phyloP scores from a whole-genome alignment of 2,113 vertebrate genomes.

The Chascanopsetta lugubris region DNA sequence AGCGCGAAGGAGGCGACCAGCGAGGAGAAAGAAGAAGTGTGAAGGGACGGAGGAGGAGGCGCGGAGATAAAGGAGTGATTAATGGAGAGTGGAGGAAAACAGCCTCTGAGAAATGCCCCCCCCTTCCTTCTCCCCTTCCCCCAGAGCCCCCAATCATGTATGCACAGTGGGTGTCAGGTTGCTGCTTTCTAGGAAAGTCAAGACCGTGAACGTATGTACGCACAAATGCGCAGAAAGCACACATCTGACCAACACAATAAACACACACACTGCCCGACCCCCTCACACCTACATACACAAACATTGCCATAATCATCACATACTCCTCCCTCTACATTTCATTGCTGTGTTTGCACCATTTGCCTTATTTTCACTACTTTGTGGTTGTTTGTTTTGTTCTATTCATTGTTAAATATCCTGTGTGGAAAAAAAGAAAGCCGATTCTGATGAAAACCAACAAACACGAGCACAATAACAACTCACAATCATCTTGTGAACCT shows the following conservation, averaged over 20 bases:
- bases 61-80: constrained; percentile 23
- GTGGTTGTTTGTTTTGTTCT: no score
- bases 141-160: constrained; percentile 16
- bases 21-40: constrained; percentile 1
- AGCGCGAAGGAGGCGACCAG: constrained; percentile 5
- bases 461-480: constrained; percentile 13
- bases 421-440: no score
- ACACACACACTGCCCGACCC: no score
- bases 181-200: constrained; percentile 33
- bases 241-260: constrained; percentile 7
- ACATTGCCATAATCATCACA: no score
- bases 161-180: constrained; percentile 46
- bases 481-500: neutral
- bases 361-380: no score
- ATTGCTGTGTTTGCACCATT: no score
- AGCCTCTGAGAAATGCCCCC: constrained; percentile 17
- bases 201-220: constrained; percentile 12
- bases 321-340: no score
- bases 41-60: constrained; percentile 37
- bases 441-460: constrained; percentile 2
- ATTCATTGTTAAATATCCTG: no score
- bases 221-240: constrained; percentile 4
- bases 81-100: constrained; percentile 22
- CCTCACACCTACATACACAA: no score
- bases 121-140: neutral